Evolutionary conservation across 23 tunicate genomes (phyloP), one percentile per base, ranked within the genome.

Genomic region (Aplidium turbinatum): DNA sequence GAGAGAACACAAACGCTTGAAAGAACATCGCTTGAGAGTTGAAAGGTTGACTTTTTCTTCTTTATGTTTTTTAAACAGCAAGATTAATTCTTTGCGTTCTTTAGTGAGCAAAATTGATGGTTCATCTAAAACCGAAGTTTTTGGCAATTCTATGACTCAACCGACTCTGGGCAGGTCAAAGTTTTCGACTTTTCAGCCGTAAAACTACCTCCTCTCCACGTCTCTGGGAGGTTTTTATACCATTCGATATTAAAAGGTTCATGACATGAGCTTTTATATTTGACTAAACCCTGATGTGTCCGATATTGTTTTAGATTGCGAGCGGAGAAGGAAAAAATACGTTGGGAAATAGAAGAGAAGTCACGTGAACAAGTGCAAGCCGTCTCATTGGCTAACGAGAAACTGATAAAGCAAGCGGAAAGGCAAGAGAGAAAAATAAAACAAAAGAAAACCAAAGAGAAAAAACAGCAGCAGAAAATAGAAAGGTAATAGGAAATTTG

Each of bases 301-400:
- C 32, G 33, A 13, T 31, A 29, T 26, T n/a, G 7, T 45, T 68
- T 33, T 46, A 87, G 94, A 46, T 47, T 87, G 11, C 77, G 82
- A 30, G 86, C 68, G 19, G 94, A 67, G 16, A 87, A 87, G 36
- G 94, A 87, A 42, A 57, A 48, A 19, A 77, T 65, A 38, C 38
- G 94, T 9, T 52, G 47, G 31, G 71, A 80, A 34, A 42, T 73
- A 16, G 94, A 87, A 58, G 50, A 73, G 38, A 84, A 74, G 56
- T 84, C 85, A 42, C 83, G 78, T 55, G 86, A 73, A n/a, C 81
- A 73, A 56, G 70, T 87, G 3, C 77, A 80, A 28, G 94, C 86
- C 11, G 82, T 77, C 11, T 61, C 39, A 23, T 2, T 76, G n/a
- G 81, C 79, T 2, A 65, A 56, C n/a, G 82, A 73, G 39, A 82